These are phyloP conservation scores for Cheilosia grossa DNA, from an alignment of 2,888 invertebrate species.

Conservation along the genomic window DNA sequence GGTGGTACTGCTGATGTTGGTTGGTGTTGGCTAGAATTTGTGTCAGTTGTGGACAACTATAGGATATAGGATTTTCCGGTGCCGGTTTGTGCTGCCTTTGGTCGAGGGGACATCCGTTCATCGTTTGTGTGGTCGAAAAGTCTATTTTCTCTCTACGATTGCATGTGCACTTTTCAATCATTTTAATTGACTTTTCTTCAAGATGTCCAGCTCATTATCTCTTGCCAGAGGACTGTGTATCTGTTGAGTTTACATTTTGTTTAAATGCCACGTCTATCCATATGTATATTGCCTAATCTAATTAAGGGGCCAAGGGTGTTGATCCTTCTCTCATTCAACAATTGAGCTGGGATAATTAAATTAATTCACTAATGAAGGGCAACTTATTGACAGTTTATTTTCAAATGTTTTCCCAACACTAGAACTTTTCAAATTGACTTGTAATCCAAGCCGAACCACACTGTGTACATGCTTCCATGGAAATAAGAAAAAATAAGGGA, in stretches of 20 bases:
- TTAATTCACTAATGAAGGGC: constrained; percentile 24
- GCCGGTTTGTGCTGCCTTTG: constrained; percentile 65
- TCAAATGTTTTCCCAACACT: background rate
- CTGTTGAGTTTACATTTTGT: constrained; percentile 22
- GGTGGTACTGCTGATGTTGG: constrained; percentile 47
- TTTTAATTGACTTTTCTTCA: constrained; percentile 75
- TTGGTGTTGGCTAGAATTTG: constrained; percentile 73
- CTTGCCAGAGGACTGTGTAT: constrained; percentile 47
- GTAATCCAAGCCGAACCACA: background rate
- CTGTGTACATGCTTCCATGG: background rate
- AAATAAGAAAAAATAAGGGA: background rate
- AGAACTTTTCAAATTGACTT: background rate
- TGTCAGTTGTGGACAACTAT: constrained; percentile 81
- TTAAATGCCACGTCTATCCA: background rate
- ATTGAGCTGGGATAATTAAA: constrained; percentile 43
- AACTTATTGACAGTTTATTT: background rate
- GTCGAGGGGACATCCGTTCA: constrained; percentile 63
- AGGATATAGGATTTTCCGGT: constrained; percentile 77
- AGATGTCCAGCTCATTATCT: constrained; percentile 72
- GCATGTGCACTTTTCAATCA: constrained; percentile 74
- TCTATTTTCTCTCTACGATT: constrained; percentile 70
- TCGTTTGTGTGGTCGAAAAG: constrained; percentile 67
- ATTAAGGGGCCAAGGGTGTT: constrained; percentile 8
- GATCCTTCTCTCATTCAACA: constrained; percentile 13
- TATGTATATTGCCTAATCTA: background rate